Base-by-base conservation (phyloP, 2,797 vertebrate genomes). In the Halcyon smyrnensis region DNA sequence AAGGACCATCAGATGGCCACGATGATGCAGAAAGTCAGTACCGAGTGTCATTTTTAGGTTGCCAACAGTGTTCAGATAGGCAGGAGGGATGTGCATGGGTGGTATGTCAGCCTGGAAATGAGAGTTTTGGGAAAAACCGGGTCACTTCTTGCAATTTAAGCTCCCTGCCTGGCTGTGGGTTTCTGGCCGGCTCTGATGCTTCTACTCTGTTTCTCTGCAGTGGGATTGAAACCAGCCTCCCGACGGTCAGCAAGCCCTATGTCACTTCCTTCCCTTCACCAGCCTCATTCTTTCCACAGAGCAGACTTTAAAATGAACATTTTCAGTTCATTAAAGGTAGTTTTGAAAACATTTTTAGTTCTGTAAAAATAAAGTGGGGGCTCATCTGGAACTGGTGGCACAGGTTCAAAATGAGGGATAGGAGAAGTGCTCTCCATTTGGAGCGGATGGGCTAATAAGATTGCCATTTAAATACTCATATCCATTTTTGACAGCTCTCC, bases 191-290 rank as follows among this genome's bases (percentile, higher is more conserved):
- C 75, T 93, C 53, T 73, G 79, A 28, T n/a, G 53, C 9, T 69
- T 67, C 1, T 12, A 71, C 77, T 89, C 36, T 3, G 3, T 84
- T 92, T 96, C 88, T 81, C 62, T 2, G 7, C 7, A 60, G 67
- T 56, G 80, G 80, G 94, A 96, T 76, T 79, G 93, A 97, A 96
- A 92, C 78, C 94, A 97, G 93, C 56, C 71, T 75, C 67, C 90
- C 1, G 57, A 91, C 6, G 92, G 97, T 94, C 96, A 96, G 81
- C 93, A 92, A 93, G 57, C 64, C 81, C 85, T 96, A 88, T 97
- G 97, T 98, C 97, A 98, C 97, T 98, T 98, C 98, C 97, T 98
- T 97, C 92, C 91, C 94, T 92, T 94, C 13, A 10, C 57, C 74
- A 94, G 84, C 73, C 96, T 98, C 97, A 96, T 90, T 98, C 97